Conservation (phyloP, 1,140 invertebrate genomes). For the Drosophila sturtevanti region DNA sequence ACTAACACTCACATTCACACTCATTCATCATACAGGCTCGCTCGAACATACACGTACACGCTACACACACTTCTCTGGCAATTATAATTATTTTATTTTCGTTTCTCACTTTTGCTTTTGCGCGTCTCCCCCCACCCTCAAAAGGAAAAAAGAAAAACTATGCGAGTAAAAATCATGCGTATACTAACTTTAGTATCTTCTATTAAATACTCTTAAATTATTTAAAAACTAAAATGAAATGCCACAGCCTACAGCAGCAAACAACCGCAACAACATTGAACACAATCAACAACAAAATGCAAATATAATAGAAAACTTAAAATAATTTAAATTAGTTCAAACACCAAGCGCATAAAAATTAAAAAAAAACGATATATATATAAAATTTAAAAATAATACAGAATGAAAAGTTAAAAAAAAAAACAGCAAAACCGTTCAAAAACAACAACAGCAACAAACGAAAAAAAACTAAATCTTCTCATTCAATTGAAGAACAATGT, state of each 20-base stretch:
- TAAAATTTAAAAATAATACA: slow-evolving; percentile 39
- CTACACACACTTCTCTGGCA: slow-evolving; percentile 1
- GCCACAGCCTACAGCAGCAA: slow-evolving; percentile 37
- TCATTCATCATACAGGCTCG: slow-evolving; percentile 16
- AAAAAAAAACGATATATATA: slow-evolving; percentile 25
- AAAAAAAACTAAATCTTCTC: slow-evolving; percentile 40
- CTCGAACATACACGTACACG: background rate
- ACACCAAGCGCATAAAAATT: slow-evolving; percentile 20
- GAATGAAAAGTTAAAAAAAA: slow-evolving; percentile 29
- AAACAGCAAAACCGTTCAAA: slow-evolving; percentile 26
- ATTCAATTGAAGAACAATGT: slow-evolving; percentile 69
- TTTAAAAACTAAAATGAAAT: slow-evolving; percentile 45
- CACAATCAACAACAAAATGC: slow-evolving; percentile 49
- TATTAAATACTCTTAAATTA: slow-evolving; percentile 81
- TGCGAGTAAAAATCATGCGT: slow-evolving; percentile 41
- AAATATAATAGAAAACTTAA: slow-evolving; percentile 44
- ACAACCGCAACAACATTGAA: slow-evolving; percentile 27
- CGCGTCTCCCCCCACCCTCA: background rate
- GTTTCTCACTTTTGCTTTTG: slow-evolving; percentile 7
- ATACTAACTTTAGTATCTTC: slow-evolving; percentile 71
- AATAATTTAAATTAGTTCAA: slow-evolving; percentile 58
- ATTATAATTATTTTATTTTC: background rate
- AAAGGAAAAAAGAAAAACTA: slow-evolving; percentile 44
- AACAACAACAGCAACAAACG: slow-evolving; percentile 31
- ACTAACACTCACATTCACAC: slow-evolving; percentile 17